These are phyloP conservation scores for Nipponacmea schrenckii DNA, from an alignment of 2,888 invertebrate genomes.

Conservation along the genomic window DNA sequence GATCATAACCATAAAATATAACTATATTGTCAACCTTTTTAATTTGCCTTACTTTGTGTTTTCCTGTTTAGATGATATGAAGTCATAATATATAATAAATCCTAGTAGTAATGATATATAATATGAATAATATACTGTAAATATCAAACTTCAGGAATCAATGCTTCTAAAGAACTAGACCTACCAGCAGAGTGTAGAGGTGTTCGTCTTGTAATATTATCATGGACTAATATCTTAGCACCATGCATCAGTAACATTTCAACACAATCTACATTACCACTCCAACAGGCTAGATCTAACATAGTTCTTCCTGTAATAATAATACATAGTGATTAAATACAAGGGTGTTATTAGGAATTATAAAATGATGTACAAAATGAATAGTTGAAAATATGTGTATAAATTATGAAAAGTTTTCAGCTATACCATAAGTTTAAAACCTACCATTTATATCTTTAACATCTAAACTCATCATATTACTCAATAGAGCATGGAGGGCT, in stretches of 20 bases:
- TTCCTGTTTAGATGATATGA: not conserved
- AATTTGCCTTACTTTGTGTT: no score
- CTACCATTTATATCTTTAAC: constrained; percentile 72
- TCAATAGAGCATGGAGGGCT: constrained; percentile 72
- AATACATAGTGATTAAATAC: not conserved
- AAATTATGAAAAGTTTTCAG: no score
- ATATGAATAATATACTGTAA: no score
- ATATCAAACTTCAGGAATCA: not conserved
- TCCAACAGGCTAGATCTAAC: constrained; percentile 73
- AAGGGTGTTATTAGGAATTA: no score
- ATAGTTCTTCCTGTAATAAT: constrained; percentile 70
- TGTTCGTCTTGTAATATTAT: constrained; percentile 70
- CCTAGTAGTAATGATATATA: no score
- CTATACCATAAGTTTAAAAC: constrained; percentile 14
- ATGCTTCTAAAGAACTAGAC: no score
- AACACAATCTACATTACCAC: constrained; percentile 73
- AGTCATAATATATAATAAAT: not conserved
- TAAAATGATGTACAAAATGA: no score
- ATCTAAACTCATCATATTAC: constrained; percentile 72
- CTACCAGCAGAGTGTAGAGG: constrained; percentile 72
- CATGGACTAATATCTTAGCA: constrained; percentile 72
- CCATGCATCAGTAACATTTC: constrained; percentile 72
- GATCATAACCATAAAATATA: not conserved
- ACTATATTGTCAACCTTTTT: no score
- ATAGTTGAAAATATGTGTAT: no score